These are phyloP conservation scores for Porites evermanni DNA, from an alignment of 92 coral and sea anemone genomes.

Conservation along the genomic window DNA sequence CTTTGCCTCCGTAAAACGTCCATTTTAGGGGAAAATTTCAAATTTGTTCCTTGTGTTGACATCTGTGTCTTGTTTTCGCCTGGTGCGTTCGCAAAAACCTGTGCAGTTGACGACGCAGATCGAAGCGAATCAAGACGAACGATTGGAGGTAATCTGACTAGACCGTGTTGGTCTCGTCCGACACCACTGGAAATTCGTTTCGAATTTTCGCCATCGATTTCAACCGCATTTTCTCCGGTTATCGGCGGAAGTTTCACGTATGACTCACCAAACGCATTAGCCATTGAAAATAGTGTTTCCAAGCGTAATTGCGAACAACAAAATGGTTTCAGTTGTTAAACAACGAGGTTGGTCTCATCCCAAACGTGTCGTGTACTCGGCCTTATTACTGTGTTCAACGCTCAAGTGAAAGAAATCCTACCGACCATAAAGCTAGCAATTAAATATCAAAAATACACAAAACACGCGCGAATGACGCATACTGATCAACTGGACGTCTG, in stretches of 20 bases:
- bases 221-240: conserved; percentile 53
- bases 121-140: conserved; percentile 72
- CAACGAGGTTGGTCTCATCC: not conserved
- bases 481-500: not conserved
- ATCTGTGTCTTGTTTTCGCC: not conserved
- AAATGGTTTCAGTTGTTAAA: conserved; percentile 28
- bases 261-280: conserved; percentile 73
- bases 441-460: not conserved
- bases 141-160: conserved; percentile 86
- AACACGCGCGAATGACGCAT: conserved; percentile 20
- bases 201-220: conserved; percentile 35
- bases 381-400: not conserved
- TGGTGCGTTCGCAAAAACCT: conserved; percentile 4
- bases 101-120: conserved; percentile 7
- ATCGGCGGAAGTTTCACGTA: conserved; percentile 85
- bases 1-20: conserved; percentile 7
- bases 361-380: not conserved
- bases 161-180: conserved; percentile 81
- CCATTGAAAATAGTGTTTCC: conserved; percentile 51
- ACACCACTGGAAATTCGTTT: conserved; percentile 34
- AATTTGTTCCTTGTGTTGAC: not conserved
- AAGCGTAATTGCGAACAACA: not conserved
- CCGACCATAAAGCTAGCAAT: not conserved
- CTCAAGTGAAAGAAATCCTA: not conserved
- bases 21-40: conserved; percentile 12